Base-by-base conservation (phyloP, 2,113 vertebrate genomes). In the Varanus salvator region DNA sequence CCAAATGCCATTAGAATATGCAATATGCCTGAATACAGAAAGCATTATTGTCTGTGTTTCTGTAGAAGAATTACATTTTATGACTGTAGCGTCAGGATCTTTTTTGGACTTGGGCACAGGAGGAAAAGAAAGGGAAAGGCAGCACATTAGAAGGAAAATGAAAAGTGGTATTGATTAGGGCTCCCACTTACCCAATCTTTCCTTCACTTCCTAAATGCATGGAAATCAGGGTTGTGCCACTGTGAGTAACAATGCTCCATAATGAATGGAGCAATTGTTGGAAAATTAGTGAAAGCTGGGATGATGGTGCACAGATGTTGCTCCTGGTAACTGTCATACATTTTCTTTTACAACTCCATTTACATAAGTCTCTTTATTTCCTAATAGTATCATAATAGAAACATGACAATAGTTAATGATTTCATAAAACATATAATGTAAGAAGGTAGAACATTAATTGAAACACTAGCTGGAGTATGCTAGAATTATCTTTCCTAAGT, bases 121-220 rank as follows among this genome's bases (percentile, higher is more conserved):
- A 97, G 97, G 96, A 96, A 97, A 97, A 97, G 97, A 97, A 98
- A 97, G 96, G 96, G 94, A 97, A 91, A 97, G 93, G 97, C 86
- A 96, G 97, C 97, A 98, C 98, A 99, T 99, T 99, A 99, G 98
- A 98, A 97, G 96, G 96, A 96, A 98, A 99, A 99, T 99, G 98
- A 99, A 99, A 99, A 99, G 98, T 98, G 98, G 98, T 99, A 99
- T 99, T 99, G 99, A 99, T 99, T 99, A 98, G 98, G 75, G 97
- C 98, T 98, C 98, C 98, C 98, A 98, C 99, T 99, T 98, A 98
- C 98, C 97, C 97, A 98, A 98, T 98, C 98, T 98, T 98, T 98
- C 97, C 98, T 97, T 98, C 98, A 97, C 96, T 98, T 98, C 98
- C 98, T 98, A 99, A 99, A 98, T 98, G 98, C 98, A 98, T 97